Percentiles rank a stretch among this genome's conserved stretches.
Conservation (phyloP, 1,140 invertebrate genomes). For the Dicyema japonicum region DNA sequence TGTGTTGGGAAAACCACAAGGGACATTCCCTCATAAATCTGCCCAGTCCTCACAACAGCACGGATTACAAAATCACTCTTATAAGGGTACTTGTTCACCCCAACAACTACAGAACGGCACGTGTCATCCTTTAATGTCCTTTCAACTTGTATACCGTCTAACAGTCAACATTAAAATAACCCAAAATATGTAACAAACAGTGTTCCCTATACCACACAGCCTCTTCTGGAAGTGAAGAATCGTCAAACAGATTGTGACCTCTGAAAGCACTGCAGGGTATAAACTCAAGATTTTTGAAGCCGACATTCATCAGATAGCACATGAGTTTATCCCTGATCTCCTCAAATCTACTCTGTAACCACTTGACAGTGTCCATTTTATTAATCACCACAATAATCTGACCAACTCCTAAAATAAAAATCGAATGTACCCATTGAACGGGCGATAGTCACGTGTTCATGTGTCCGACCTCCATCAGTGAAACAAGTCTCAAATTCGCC, state of each 20-base stretch:
- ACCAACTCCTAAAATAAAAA: slow-evolving; percentile 28
- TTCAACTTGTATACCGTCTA: too few relatives aligned
- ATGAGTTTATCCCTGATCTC: slow-evolving; percentile 51
- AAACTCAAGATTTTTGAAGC: slow-evolving; percentile 55
- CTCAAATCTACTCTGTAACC: slow-evolving; percentile 35
- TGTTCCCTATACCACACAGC: too few relatives aligned
- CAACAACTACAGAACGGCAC: too few relatives aligned
- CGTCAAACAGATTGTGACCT: slow-evolving; percentile 71
- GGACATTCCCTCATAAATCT: too few relatives aligned
- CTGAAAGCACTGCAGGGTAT: slow-evolving; percentile 73
- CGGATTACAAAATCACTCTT: too few relatives aligned
- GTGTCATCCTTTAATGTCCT: too few relatives aligned
- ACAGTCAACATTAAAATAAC: too few relatives aligned
- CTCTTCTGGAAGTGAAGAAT: too few relatives aligned
- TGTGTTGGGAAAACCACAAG: too few relatives aligned
- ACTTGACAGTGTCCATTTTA: slow-evolving; percentile 25
- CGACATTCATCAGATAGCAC: slow-evolving; percentile 64
- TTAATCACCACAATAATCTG: slow-evolving; percentile 32
- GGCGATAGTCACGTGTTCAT: slow-evolving; percentile 71
- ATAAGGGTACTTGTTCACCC: too few relatives aligned
- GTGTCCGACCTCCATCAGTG: slow-evolving; percentile 72
- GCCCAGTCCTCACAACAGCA: too few relatives aligned
- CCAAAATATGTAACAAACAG: too few relatives aligned
- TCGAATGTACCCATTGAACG: slow-evolving; percentile 37
- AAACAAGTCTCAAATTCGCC: slow-evolving; percentile 97